Conservation (phyloP, 2,888 invertebrate species). For the Marasmarcha lunaedactyla region DNA sequence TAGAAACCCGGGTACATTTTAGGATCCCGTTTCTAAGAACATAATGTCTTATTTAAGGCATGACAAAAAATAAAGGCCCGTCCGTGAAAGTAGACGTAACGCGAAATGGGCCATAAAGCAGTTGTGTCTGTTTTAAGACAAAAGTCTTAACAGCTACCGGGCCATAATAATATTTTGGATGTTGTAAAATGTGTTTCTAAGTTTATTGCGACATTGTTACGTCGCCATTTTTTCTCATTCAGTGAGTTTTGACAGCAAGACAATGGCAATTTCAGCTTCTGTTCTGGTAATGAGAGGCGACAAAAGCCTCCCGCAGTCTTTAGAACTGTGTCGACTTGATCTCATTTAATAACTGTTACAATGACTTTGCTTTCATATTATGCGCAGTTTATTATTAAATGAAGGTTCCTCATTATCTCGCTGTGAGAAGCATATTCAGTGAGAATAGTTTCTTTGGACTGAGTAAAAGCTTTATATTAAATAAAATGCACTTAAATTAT, state of each 20-base stretch:
- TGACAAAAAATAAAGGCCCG: conserved; percentile 53
- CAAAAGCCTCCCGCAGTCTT: conserved; percentile 27
- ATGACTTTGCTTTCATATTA: conserved; percentile 5
- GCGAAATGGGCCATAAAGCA: conserved; percentile 57
- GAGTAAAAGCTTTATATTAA: too few relatives aligned
- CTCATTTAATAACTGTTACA: conserved; percentile 21
- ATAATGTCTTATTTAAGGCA: conserved; percentile 67
- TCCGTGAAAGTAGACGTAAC: conserved; percentile 43
- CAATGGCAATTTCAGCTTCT: conserved; percentile 54
- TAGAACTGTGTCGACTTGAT: conserved; percentile 18
- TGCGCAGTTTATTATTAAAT: conserved; percentile 6
- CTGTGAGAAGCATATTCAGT: background rate
- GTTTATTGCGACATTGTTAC: conserved; percentile 60
- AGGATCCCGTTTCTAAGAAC: conserved; percentile 64
- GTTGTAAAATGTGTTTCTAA: conserved; percentile 45
- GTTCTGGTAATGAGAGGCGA: conserved; percentile 42
- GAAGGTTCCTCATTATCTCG: conserved; percentile 3
- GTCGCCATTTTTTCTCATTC: conserved; percentile 44
- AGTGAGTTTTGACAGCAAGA: conserved; percentile 47
- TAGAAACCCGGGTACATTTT: conserved; percentile 54
- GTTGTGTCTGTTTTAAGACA: conserved; percentile 39
- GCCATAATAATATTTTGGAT: conserved; percentile 47
- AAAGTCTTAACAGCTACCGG: conserved; percentile 50
- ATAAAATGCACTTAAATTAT: too few relatives aligned
- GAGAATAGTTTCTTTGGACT: too few relatives aligned